Evolutionary conservation across 2,113 vertebrate species (phyloP), one percentile per base, ranked within the genome.

Genomic region (Chitala chitala): DNA sequence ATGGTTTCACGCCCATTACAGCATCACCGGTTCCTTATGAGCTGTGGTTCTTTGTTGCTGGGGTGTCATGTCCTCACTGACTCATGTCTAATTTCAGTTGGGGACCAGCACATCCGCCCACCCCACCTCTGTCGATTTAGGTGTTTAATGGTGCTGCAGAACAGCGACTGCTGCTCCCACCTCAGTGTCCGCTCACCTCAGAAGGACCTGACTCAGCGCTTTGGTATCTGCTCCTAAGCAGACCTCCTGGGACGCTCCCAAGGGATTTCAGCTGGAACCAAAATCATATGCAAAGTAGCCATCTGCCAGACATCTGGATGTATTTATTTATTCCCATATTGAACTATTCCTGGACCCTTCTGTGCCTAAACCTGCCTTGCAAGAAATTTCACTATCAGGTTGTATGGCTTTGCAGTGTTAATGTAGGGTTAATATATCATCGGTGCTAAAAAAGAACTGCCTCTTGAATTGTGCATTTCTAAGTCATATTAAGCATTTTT

Each of bases 21-120:
- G 73, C 42, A 61, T 53, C 78, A 81, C 80, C 82, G 80, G 78
- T 70, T 1, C 24, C 40, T 20, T 50, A 53, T 40, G 50, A 78
- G 81, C 79, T 63, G 76, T 83, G 50, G 26, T 36, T 66, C 40
- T 1, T 54, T 75, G 75, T 76, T 70, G 69, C 74, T 55, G 71
- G 76, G 75, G 58, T 72, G 12, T 12, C 70, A 2, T 13, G 75
- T 79, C 72, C 64, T 20, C 42, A 73, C 59, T 70, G 73, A 50
- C 40, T 38, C 63, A 46, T 22, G 44, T 38, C 33, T 33, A 61
- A 33, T 15, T 20, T 61, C 31, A 61, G 33, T 38, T 31, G 29
- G 58, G 56, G 12, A 20, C 31, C 56, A 20, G 56, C n/a, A n/a
- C n/a, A n/a, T n/a, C n/a, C n/a, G n/a, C n/a, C n/a, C n/a, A n/a